Base-by-base conservation (phyloP, 2,888 invertebrate genomes). In the Pollenia griseotomentosa region DNA sequence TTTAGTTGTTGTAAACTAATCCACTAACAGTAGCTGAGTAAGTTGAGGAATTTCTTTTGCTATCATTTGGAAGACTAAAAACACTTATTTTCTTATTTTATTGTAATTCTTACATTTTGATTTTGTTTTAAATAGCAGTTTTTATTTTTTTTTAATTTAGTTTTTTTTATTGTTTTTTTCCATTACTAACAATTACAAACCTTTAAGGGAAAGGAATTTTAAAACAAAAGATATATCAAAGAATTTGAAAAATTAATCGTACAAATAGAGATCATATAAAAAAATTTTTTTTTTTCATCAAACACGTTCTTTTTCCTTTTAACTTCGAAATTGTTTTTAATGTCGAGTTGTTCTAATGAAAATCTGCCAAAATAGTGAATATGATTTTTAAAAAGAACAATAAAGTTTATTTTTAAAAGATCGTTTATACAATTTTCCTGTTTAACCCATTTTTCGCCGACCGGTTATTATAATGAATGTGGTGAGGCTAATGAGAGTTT, bases 31-130 rank as follows among this genome's bases (percentile, higher is more conserved):
- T 88, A 88, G 57, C 59, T 65, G 40, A 63, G 23, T 88, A 89
- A 88, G 87, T 86, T 84, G 79, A 88, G 88, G 87, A 59, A 71
- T 40, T 46, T 68, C 61, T 40, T 33, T 51, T 66, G 16, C 46
- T 44, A 14, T 19, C 19, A 71, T 46, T 55, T 66, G 53, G 44
- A 75, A 42, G 14, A 83, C 82, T 83, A 86, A 88, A 66, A 63
- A 75, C 82, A 77, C 85, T 88, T 85, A 83, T 65, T 70, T 66
- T 79, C 68, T 83, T 79, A 88, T 66, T 89, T 90, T 89, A 89
- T 77, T 68, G 23, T 65, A 51, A 66, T 74, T 77, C 74, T 78
- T 79, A 12, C 42, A 65, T n/a, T 73, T 53, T 80, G 66, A 79
- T 75, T 85, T 71, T 71, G 59, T 81, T 81, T 70, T 55, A 61